Conservation (phyloP, 1,140 invertebrate species). For the Acromyrmex echinatior region DNA sequence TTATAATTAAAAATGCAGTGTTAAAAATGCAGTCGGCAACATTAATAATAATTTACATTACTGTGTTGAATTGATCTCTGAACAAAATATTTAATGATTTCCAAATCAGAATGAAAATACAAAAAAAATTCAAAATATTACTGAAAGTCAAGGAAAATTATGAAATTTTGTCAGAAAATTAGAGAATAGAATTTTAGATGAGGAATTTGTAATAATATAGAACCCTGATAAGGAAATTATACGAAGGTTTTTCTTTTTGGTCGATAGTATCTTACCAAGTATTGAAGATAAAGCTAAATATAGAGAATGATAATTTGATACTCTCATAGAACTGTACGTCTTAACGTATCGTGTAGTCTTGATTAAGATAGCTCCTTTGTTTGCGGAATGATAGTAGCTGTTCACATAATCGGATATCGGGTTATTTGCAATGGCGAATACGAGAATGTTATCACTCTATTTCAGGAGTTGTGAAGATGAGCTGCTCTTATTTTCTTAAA, state of each 20-base stretch:
- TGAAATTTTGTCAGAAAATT: no score
- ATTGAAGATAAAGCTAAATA: constrained; percentile 15
- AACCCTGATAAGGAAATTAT: not conserved
- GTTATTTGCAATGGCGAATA: constrained; percentile 10
- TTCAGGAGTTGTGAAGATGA: not conserved
- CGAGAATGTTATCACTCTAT: constrained; percentile 28
- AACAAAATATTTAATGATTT: no score
- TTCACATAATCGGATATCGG: constrained; percentile 22
- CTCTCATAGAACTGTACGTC: not conserved
- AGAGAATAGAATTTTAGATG: no score
- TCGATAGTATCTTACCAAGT: not conserved
- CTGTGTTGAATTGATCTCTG: no score
- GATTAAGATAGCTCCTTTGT: constrained; percentile 24
- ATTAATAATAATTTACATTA: no score
- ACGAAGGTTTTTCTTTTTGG: not conserved
- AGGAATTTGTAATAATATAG: no score
- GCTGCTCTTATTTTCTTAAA: constrained; percentile 9
- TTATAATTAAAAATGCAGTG: no score
- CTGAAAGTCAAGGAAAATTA: no score
- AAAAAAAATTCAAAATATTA: no score
- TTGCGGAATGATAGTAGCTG: constrained; percentile 22
- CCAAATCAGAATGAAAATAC: no score
- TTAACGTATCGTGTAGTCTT: not conserved
- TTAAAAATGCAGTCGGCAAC: no score
- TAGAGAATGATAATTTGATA: not conserved